Conservation (phyloP, 2,888 invertebrate genomes). For the Blastobasis adustella region DNA sequence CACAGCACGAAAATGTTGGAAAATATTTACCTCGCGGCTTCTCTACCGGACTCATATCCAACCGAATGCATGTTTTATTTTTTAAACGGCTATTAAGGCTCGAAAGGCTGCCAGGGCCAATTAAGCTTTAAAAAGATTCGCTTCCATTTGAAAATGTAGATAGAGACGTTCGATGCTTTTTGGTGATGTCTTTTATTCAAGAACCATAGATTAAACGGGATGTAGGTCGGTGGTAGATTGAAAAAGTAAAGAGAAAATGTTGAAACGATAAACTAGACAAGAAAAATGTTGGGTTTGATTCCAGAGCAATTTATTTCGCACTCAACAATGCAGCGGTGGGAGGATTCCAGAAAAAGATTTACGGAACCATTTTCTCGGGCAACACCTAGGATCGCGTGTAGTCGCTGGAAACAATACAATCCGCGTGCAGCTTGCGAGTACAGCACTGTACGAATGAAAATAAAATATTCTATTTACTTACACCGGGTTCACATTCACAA, state of each 20-base stretch:
- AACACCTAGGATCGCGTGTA: not conserved
- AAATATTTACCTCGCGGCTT: constrained; percentile 4
- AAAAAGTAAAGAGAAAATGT: no score
- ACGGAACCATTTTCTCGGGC: not conserved
- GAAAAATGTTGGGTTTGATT: no score
- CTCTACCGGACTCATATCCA: not conserved
- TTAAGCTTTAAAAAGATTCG: constrained; percentile 9
- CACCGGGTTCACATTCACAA: not conserved
- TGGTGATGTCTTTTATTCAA: no score
- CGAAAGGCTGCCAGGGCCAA: constrained; percentile 10
- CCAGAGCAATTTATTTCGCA: not conserved
- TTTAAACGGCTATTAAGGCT: constrained; percentile 12
- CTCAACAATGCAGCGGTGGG: not conserved
- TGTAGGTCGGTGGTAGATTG: no score
- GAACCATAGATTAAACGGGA: no score
- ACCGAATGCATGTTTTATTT: constrained; percentile 6
- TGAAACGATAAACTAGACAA: no score
- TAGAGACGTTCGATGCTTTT: no score
- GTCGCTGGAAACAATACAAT: not conserved
- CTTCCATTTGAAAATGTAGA: no score
- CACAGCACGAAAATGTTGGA: constrained; percentile 7
- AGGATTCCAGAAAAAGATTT: constrained; percentile 5
- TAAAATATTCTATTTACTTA: constrained; percentile 1
- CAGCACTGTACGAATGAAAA: not conserved
- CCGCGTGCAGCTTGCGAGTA: not conserved